A percentile compares a stretch with the other conserved stretches of the same genome.
Conservation (phyloP, 1,140 invertebrate genomes). For the Drosophila truncata region DNA sequence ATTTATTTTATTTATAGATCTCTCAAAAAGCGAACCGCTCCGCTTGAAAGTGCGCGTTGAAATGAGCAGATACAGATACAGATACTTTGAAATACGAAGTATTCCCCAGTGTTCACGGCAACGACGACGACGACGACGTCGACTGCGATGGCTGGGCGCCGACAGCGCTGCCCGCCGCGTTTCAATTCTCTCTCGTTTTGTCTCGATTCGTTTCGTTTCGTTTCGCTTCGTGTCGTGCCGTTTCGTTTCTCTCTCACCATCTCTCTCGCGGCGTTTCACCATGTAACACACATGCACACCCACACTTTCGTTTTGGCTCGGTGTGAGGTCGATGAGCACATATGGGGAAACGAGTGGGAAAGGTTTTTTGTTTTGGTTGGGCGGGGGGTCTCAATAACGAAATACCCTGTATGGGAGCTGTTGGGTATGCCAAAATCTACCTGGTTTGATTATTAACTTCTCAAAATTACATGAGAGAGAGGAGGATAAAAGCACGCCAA, state of each 20-base stretch:
- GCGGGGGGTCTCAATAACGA: not conserved
- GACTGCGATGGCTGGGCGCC: conserved; percentile 29
- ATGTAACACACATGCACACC: conserved; percentile 69
- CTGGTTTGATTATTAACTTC: not conserved
- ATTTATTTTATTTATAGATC: conserved; percentile 8
- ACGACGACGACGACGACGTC: conserved; percentile 23
- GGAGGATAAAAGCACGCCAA: not conserved
- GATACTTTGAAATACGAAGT: conserved; percentile 48
- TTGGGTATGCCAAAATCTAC: not conserved
- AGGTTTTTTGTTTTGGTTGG: not conserved
- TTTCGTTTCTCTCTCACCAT: conserved; percentile 36
- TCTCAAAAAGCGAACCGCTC: conserved; percentile 11
- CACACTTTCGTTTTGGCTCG: conserved; percentile 59
- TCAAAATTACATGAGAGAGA: not conserved
- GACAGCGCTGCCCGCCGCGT: conserved; percentile 56
- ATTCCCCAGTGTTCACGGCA: conserved; percentile 21
- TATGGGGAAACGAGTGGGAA: conserved; percentile 43
- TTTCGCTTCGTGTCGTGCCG: not conserved
- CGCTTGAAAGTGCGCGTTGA: conserved; percentile 71
- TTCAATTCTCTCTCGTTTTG: conserved; percentile 67
- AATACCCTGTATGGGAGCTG: conserved; percentile 3
- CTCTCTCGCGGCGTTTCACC: conserved; percentile 17
- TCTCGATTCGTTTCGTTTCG: conserved; percentile 4
- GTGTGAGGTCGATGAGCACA: conserved; percentile 73
- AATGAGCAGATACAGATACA: conserved; percentile 50